Conservation (phyloP, 2,888 invertebrate species). For the Callinectes sapidus region DNA sequence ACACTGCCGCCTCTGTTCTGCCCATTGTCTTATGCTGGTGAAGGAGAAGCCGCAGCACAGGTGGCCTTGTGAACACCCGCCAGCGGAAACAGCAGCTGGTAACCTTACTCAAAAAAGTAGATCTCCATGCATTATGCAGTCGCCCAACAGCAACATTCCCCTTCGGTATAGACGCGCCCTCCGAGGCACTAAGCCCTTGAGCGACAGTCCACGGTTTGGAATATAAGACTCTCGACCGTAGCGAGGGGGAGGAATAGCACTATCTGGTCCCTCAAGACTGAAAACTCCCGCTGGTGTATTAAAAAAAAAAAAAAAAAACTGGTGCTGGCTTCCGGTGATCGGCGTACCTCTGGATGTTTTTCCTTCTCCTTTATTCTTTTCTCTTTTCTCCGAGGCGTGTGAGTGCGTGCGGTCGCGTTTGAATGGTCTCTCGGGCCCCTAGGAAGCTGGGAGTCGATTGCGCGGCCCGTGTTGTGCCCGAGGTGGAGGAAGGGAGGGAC, state of each 20-base stretch:
- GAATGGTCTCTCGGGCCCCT: constrained; percentile 6
- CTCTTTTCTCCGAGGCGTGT: background rate
- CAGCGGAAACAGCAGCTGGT: constrained; percentile 33
- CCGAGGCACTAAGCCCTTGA: background rate
- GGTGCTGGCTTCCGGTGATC: constrained; percentile 37
- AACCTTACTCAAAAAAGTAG: constrained; percentile 11
- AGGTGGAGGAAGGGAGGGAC: background rate
- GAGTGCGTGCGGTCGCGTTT: constrained; percentile 5
- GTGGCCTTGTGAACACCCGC: constrained; percentile 27
- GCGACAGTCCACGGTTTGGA: background rate
- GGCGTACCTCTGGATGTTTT: constrained; percentile 1
- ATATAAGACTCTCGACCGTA: background rate
- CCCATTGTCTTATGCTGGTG: background rate
- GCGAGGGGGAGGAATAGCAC: background rate
- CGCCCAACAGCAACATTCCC: background rate
- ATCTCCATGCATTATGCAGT: constrained; percentile 28
- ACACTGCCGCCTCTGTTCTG: background rate
- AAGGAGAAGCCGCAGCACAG: background rate
- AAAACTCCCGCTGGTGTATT: background rate
- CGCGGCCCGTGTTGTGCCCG: constrained; percentile 28
- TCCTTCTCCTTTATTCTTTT: constrained; percentile 4
- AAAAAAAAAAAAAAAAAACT: background rate
- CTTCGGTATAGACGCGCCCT: background rate
- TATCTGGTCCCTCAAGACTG: background rate
- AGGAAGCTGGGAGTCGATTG: background rate